Evolutionary conservation across 37 sponge, comb jelly and placozoan species (phyloP), one percentile per base, ranked within the genome.

Genomic region (Eunapius fragilis): DNA sequence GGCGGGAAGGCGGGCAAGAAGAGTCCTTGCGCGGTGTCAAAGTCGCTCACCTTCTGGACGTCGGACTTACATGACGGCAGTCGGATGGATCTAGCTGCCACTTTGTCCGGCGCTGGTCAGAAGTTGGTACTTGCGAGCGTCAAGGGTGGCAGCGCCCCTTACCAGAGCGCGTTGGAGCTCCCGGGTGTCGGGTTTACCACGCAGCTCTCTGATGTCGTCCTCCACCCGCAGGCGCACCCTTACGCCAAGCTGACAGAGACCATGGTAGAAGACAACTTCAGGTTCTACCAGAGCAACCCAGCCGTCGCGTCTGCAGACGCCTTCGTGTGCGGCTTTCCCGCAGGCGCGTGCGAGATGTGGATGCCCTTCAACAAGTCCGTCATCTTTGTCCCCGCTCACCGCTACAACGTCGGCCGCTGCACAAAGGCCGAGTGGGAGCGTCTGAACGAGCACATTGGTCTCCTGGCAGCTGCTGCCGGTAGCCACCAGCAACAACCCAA

Each of bases 291-390:
- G 68, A 33, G 36, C 58, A 69, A 82, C 70, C 28, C 34, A 25
- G 12, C 75, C 31, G 67, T 87, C 13, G 82, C 76, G 7, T 48
- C 74, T 2, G 74, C 72, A 0, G 82, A 82, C 73, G 88, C 76
- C 32, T 87, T 87, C n/a, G 75, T 87, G 27, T 87, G 88, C 33
- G 3, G 30, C 10, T 87, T 76, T 75, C 88, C 88, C 32, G 58
- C 88, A 9, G 34, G 82, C 0, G 68, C 77, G 76, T 87, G 88
- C 68, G 82, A 87, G 72, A 0, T 87, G 76, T 87, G 88, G 88
- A 87, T 87, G 88, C 88, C 88, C 0, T 87, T 87, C 68, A 87
- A 87, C 77, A 87, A 87, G 41, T 67, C 88, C 25, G 34, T 87
- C 4, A 33, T 82, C 19, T 76, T 82, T 14, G 1, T 25, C 3